Conservation (phyloP, 1,140 invertebrate genomes). For the Hyles vespertilio region DNA sequence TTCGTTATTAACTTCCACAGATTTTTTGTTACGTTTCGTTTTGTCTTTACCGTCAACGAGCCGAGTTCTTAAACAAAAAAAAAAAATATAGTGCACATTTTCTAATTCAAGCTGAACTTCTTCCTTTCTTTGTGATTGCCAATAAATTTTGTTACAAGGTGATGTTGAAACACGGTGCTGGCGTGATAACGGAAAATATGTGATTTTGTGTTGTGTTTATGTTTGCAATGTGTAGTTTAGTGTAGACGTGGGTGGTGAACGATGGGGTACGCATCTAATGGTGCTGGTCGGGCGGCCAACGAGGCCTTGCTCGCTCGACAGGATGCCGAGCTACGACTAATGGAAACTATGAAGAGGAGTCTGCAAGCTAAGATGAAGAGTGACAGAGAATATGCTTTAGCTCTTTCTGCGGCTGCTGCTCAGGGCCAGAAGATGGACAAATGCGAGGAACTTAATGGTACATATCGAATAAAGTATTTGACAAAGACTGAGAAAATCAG, state of each 20-base stretch:
- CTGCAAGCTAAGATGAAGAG: slow-evolving; percentile 90
- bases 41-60: slow-evolving; percentile 19
- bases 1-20: slow-evolving; percentile 35
- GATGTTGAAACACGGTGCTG: slow-evolving; percentile 45
- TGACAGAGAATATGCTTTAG: slow-evolving; percentile 91
- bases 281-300: slow-evolving; percentile 88
- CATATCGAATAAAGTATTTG: not conserved
- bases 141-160: slow-evolving; percentile 32
- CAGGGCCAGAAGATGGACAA: slow-evolving; percentile 91
- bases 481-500: too few species aligned
- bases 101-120: slow-evolving; percentile 8
- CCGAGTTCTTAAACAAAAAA: slow-evolving; percentile 27
- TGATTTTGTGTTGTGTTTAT: slow-evolving; percentile 67
- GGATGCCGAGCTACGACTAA: slow-evolving; percentile 92
- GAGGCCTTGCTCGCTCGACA: slow-evolving; percentile 90
- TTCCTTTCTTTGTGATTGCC: slow-evolving; percentile 21
- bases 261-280: slow-evolving; percentile 91
- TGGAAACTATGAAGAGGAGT: slow-evolving; percentile 92
- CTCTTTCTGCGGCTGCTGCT: slow-evolving; percentile 84
- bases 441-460: slow-evolving; percentile 85
- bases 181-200: slow-evolving; percentile 67
- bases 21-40: slow-evolving; percentile 50
- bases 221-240: slow-evolving; percentile 59
- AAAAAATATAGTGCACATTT: slow-evolving; percentile 23
- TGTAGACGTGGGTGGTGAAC: slow-evolving; percentile 45